Conservation (phyloP, 2,797 vertebrate genomes). For the Glyptemys insculpta region DNA sequence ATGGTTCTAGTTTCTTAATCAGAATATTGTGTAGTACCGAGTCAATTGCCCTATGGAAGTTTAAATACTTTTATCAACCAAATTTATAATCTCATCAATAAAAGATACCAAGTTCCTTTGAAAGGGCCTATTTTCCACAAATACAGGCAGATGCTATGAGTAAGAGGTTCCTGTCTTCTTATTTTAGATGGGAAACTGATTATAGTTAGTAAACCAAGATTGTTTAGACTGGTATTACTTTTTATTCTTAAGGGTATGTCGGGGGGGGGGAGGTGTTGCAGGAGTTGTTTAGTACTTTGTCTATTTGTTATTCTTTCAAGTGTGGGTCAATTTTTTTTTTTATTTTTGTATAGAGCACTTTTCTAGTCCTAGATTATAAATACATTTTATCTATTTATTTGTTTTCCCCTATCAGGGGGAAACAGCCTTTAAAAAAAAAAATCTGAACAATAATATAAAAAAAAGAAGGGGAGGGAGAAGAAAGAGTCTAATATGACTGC, state of each 20-base stretch:
- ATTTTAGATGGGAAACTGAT: not conserved
- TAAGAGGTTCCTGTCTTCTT: not conserved
- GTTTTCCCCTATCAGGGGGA: not conserved
- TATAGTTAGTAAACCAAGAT: not conserved
- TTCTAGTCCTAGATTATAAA: not conserved
- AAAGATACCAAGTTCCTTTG: not conserved
- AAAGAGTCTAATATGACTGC: not conserved
- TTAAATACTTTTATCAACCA: not conserved
- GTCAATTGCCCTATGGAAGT: too few species aligned
- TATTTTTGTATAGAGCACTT: not conserved
- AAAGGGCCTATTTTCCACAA: not conserved
- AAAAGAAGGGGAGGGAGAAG: not conserved
- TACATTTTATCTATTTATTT: not conserved
- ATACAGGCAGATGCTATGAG: not conserved
- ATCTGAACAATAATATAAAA: not conserved
- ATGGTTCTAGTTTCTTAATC: not conserved
- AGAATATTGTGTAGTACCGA: not conserved
- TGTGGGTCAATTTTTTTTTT: not conserved
- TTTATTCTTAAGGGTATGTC: fast-evolving
- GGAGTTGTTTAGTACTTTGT: not conserved
- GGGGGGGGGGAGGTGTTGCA: too few species aligned
- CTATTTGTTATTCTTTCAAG: not conserved
- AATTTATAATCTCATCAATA: not conserved
- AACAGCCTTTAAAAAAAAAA: not conserved
- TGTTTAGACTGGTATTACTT: not conserved